Evolutionary conservation across 2,888 invertebrate genomes (phyloP), one percentile per base, ranked within the genome.

Genomic region (Erebia aethiops): DNA sequence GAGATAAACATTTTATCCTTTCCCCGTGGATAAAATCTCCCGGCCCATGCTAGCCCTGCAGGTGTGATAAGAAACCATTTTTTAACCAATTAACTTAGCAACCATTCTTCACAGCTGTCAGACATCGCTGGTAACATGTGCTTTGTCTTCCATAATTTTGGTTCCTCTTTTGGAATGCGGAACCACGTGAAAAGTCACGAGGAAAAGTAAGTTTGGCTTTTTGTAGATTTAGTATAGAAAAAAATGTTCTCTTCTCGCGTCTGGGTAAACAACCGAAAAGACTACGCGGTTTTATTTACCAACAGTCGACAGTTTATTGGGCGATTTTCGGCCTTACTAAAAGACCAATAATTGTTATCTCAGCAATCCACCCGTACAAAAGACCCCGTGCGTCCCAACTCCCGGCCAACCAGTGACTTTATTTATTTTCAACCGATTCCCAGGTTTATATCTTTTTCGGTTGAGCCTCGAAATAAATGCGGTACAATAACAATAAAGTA

Each of bases 401-500:
- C 80, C 80, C 81, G 78, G 77, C 80, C 81, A 78, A 77, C 80
- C 81, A 80, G 80, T 80, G 82, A 83, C 82, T 87, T 87, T 91
- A 90, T 90, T 90, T 89, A 87, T 86, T 87, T 84, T 81, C 82
- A 85, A 87, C 86, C 87, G 80, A 87, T 90, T 87, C 74, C 83
- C 86, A 88, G 87, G 88, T 90, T 89, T 89, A 88, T 88, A 87
- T 87, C 83, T 86, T 82, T 84, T 85, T 83, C 80, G 77, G 80
- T 82, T 81, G 86, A 86, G 86, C 84, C 84, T 80, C 85, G 83
- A 86, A 46, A 90, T 89, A 89, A 89, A 89, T 87, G 89, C 85
- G 87, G 86, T 82, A 88, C 89, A 88, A 88, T 90, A 91, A 91
- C 89, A 90, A 87, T 90, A 91, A 91, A 91, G 86, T 84, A 86